Percentiles rank a stretch among this genome's conserved stretches.
Conservation (phyloP, 2,113 vertebrate genomes). For the Halcyon senegalensis region DNA sequence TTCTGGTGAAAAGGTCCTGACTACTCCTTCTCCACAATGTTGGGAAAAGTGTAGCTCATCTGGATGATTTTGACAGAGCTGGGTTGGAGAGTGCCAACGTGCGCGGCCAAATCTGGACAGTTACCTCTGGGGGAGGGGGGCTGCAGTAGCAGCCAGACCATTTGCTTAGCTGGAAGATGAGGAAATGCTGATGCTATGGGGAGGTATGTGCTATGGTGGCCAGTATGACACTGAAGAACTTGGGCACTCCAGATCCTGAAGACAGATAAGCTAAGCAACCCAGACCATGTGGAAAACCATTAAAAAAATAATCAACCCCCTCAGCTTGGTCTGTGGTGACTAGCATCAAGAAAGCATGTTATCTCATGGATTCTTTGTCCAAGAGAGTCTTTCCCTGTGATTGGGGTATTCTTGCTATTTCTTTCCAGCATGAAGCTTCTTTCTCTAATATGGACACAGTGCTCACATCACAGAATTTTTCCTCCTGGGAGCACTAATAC, state of each 20-base stretch:
- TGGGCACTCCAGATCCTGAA: neutral
- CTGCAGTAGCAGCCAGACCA: neutral
- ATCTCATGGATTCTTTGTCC: neutral
- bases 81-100: neutral
- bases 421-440: neutral
- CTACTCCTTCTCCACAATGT: neutral
- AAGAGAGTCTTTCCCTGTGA: neutral
- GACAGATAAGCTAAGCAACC: neutral
- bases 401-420: neutral
- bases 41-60: neutral
- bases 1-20: neutral
- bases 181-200: neutral
- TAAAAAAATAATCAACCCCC: neutral
- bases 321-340: neutral
- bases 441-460: neutral
- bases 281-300: neutral
- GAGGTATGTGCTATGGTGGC: fast-evolving
- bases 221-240: neutral
- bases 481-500: neutral
- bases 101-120: neutral
- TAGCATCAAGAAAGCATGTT: neutral
- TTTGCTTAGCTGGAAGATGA: neutral
- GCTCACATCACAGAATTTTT: neutral
- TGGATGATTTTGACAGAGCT: neutral
- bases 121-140: neutral